Evolutionary conservation across 2,888 invertebrate genomes (phyloP).

Genomic region (Lasioglossum zephyrum): DNA sequence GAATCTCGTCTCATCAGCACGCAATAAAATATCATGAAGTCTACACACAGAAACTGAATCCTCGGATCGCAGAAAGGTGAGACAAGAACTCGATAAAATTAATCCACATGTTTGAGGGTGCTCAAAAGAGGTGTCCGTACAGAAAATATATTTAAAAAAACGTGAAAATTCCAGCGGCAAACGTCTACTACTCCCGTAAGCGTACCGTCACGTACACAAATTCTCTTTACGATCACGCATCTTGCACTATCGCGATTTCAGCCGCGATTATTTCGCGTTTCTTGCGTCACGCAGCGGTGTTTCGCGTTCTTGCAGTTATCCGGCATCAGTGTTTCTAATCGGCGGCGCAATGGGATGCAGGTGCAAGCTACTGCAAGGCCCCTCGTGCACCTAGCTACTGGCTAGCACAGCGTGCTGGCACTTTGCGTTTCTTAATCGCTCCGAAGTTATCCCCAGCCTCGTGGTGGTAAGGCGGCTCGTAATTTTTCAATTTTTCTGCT

Average conservation of each 20-base stretch:
- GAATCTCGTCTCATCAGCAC: background rate
- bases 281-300: slow-evolving; percentile 44
- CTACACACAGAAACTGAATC: too few species aligned
- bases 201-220: slow-evolving; percentile 23
- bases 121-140: background rate
- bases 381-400: slow-evolving; percentile 20
- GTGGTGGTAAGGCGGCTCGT: slow-evolving; percentile 19
- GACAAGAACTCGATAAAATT: background rate
- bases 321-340: slow-evolving; percentile 57
- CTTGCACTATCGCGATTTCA: slow-evolving; percentile 8
- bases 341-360: slow-evolving; percentile 53
- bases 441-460: slow-evolving; percentile 44
- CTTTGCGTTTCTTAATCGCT: slow-evolving; percentile 51
- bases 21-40: background rate
- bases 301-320: slow-evolving; percentile 45
- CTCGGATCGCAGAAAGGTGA: background rate
- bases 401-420: slow-evolving; percentile 12
- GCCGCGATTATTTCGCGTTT: slow-evolving; percentile 45
- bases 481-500: slow-evolving; percentile 13
- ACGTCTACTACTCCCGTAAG: slow-evolving; percentile 12
- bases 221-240: slow-evolving; percentile 24
- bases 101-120: background rate
- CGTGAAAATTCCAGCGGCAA: slow-evolving; percentile 4
- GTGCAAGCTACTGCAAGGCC: slow-evolving; percentile 43
- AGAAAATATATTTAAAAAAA: background rate